Percentiles rank a stretch among this genome's conserved stretches.
Evolutionary conservation across 2,888 invertebrate genomes (phyloP).

Genomic region (Seira musarum): DNA sequence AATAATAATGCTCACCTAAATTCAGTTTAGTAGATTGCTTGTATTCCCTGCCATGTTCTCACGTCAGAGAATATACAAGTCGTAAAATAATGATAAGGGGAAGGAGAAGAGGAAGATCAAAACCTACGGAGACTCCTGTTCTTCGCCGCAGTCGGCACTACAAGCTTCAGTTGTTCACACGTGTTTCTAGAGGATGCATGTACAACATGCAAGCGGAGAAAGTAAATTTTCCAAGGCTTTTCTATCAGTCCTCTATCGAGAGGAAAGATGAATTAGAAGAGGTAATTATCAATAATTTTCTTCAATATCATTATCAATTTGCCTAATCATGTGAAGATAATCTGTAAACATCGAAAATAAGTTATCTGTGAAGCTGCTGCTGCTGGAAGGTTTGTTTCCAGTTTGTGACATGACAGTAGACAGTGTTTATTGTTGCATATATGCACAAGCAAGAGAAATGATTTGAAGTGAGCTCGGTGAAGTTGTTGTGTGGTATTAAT

Average conservation of each 20-base stretch:
- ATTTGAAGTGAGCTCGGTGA: constrained; percentile 29
- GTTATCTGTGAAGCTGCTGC: too few relatives aligned
- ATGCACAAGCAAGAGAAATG: neutral
- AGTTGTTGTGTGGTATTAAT: neutral
- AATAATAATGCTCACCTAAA: too few relatives aligned
- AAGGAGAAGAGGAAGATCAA: neutral
- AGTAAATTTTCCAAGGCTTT: constrained; percentile 60
- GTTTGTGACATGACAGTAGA: too few relatives aligned
- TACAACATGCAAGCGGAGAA: constrained; percentile 62
- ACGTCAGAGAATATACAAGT: neutral
- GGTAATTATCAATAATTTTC: constrained; percentile 57
- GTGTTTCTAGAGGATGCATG: constrained; percentile 60
- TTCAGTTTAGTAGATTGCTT: too few relatives aligned
- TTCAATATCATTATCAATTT: too few relatives aligned
- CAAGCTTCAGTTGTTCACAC: constrained; percentile 64
- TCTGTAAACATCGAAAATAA: too few relatives aligned
- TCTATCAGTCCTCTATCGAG: constrained; percentile 67
- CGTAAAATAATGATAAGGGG: too few relatives aligned
- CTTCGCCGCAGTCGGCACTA: constrained; percentile 47
- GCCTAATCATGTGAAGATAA: too few relatives aligned
- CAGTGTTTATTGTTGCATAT: constrained; percentile 6
- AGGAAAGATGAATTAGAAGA: constrained; percentile 69
- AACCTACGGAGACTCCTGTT: neutral
- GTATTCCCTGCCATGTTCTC: too few relatives aligned
- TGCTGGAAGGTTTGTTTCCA: too few relatives aligned